Base-by-base conservation (phyloP, 2,888 invertebrate species). In the Adelognathus sp. region DNA sequence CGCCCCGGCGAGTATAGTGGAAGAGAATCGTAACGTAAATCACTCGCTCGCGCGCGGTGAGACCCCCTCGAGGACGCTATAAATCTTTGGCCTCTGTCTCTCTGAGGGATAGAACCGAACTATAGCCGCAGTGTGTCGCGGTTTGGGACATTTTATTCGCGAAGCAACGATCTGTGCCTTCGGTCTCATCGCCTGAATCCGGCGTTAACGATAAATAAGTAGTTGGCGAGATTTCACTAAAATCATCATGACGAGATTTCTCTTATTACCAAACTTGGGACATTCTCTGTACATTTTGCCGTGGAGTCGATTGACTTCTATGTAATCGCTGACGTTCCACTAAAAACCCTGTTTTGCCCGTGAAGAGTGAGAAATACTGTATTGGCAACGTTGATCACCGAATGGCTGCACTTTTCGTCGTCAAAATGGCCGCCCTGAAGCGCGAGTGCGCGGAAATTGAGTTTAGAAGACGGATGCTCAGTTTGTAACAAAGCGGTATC, bases 21-120 rank as follows among this genome's bases (percentile, higher is more conserved):
- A 79, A 58, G 69, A 54, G 71, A 79, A 61, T 73, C 66, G 64
- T 75, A 70, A 73, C 74, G 79, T 81, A 80, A 77, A 81, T 81
- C 77, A 78, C 75, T 31, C 52, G 11, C 39, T 81, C 77, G 76
- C 75, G 39, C 52, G 11, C 39, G 69, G 54, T 46, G 70, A 77
- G n/a, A n/a, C n/a, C 56, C 61, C 72, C 66, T 58, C 72, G 66
- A 78, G 75, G 60, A 76, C 70, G 36, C 70, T 39, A 80, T 81
- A 81, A 81, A 80, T 81, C 77, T 64, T 67, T 60, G 5, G 74
- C 24, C 69, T 39, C 36, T 24, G 50, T n/a, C 27, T 29, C 16
- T 18, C 61, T 21, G 31, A 31, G 54, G 67, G 52, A n/a, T n/a
- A n/a, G n/a, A n/a, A n/a, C n/a, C n/a, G n/a, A 46, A 50, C 33